These are phyloP conservation scores for Adelosebastes latens DNA, from an alignment of 2,797 vertebrate genomes.

Conservation along the genomic window DNA sequence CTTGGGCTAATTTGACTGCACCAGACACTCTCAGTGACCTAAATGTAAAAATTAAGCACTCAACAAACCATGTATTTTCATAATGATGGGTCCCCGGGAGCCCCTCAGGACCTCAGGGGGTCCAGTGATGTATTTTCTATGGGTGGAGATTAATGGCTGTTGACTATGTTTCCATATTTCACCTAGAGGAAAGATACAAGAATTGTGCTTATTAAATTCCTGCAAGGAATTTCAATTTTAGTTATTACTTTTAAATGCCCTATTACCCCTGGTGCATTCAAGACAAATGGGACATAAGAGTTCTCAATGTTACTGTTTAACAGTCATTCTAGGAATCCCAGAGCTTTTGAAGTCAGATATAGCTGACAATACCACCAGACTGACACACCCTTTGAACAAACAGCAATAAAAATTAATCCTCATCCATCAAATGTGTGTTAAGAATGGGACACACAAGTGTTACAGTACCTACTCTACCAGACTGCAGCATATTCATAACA, in stretches of 20 bases:
- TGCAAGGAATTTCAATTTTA: background rate
- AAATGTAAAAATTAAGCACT: background rate
- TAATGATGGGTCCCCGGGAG: slow-evolving; percentile 30
- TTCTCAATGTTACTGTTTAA: background rate
- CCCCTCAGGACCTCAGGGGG: slow-evolving; percentile 34
- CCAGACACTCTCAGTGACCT: background rate
- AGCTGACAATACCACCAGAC: no score
- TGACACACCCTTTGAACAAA: background rate
- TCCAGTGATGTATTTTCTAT: slow-evolving; percentile 32
- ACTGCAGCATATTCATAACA: background rate
- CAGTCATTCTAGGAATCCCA: background rate
- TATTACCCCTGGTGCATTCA: background rate
- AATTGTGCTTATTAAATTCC: background rate
- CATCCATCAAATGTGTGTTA: background rate
- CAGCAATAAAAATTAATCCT: background rate
- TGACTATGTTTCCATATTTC: slow-evolving; percentile 21
- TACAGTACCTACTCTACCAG: background rate
- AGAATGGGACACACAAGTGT: background rate
- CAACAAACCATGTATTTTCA: slow-evolving; percentile 57
- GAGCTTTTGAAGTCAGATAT: background rate
- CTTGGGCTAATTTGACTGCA: background rate
- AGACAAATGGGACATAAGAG: background rate
- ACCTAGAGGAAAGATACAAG: slow-evolving; percentile 11
- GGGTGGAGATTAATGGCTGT: slow-evolving; percentile 45
- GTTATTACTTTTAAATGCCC: background rate